These are phyloP conservation scores for Eurystomus gularis DNA, from an alignment of 2,113 vertebrate species.

Conservation along the genomic window DNA sequence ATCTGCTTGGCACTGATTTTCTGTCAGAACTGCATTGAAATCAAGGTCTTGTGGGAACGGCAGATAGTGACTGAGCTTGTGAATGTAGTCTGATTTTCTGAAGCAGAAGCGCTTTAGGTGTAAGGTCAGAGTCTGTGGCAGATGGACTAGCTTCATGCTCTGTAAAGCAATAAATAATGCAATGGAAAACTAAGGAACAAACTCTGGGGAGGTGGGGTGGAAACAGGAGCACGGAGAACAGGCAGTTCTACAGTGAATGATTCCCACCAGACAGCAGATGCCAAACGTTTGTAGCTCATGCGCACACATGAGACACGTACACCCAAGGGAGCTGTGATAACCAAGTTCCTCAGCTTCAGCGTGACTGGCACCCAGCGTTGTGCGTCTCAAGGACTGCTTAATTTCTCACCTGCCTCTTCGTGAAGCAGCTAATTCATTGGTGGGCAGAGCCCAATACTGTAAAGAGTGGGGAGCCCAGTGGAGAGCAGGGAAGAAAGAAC, in stretches of 20 bases:
- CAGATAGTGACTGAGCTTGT: conserved; percentile 67
- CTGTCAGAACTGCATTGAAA: conserved; percentile 51
- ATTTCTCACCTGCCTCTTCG: neutral
- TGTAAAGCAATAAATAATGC: conserved; percentile 19
- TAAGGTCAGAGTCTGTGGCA: conserved; percentile 73
- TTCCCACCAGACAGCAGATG: neutral
- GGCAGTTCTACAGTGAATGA: neutral
- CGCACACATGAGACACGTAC: neutral
- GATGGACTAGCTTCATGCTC: conserved; percentile 53
- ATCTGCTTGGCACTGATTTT: conserved; percentile 5
- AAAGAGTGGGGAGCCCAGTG: neutral
- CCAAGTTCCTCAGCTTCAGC: neutral
- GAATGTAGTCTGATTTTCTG: neutral
- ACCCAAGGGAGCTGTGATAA: fast-evolving
- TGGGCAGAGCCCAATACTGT: neutral
- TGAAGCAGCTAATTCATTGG: neutral
- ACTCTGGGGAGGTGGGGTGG: neutral
- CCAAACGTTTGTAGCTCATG: neutral
- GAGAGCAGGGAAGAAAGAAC: neutral
- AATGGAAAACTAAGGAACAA: neutral
- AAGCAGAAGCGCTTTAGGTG: conserved; percentile 73
- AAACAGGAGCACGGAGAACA: neutral
- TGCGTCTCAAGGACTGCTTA: neutral
- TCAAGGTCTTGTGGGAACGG: conserved; percentile 70
- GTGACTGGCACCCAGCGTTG: neutral